A percentile compares a stretch with the other conserved stretches of the same genome.
These are phyloP conservation scores for Chrysolina americana DNA, from an alignment of 2,888 invertebrate species.

Conservation along the genomic window DNA sequence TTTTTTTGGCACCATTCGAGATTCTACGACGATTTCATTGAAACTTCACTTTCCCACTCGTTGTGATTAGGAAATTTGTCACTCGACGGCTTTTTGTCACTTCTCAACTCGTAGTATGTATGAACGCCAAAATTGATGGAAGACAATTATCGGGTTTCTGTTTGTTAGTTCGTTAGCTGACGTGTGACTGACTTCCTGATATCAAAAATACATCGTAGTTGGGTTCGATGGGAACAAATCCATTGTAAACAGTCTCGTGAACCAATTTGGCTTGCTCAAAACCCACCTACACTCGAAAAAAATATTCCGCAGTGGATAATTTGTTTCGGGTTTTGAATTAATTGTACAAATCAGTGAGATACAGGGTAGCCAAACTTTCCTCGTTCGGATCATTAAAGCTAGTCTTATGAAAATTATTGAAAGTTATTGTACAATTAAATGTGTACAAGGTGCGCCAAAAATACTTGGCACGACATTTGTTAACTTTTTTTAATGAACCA, in stretches of 20 bases:
- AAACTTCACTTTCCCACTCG: constrained; percentile 8
- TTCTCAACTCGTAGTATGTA: neutral
- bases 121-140: neutral
- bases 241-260: neutral
- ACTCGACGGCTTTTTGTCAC: constrained; percentile 1
- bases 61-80: constrained; percentile 12
- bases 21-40: constrained; percentile 3
- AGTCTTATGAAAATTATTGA: too few relatives aligned
- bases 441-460: too few relatives aligned
- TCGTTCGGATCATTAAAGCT: too few relatives aligned
- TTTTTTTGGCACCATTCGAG: constrained; percentile 6
- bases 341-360: neutral
- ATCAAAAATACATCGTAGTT: neutral
- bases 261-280: neutral
- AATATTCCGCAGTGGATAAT: neutral
- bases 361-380: too few relatives aligned
- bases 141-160: neutral
- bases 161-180: neutral
- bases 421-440: too few relatives aligned
- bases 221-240: neutral
- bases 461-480: too few relatives aligned
- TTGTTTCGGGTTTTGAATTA: neutral
- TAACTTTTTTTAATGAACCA: too few relatives aligned
- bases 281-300: neutral
- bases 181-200: neutral